Evolutionary conservation across 1,140 invertebrate genomes (phyloP), one percentile per base, ranked within the genome.

Genomic region (Akabosia matsudoensis): DNA sequence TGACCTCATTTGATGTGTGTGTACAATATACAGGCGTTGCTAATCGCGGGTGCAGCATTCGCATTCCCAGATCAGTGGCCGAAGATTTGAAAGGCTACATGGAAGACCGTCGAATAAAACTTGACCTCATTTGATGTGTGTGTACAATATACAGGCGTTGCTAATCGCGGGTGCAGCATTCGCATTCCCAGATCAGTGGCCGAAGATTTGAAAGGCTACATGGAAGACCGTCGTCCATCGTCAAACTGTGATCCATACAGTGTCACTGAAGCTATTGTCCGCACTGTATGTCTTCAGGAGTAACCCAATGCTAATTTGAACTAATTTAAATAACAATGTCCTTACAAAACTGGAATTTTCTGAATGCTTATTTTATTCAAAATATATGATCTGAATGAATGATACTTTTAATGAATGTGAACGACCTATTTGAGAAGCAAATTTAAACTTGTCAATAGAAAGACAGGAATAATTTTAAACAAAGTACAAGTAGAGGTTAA

Each of bases 201-300:
- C 22, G 87, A 88, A 72, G 87, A 90, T 37, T 83, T 85, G 2
- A 82, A 83, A 70, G 90, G 90, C 7, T 91, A 91, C 79, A 85
- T 91, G 51, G 90, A 91, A 81, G 90, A 91, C 82, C 84, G 90
- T 61, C 85, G 90, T 67, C 90, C 90, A 26, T 85, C 90, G 4
- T 89, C 88, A 52, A 91, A 91, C 83, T 89, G 88, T 82, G 90
- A 91, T 82, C 90, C 90, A 0, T 91, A 91, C 83, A 78, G 74
- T 33, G 86, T 87, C 2, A 83, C 84, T 13, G 86, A 86, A 74
- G 78, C 83, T 30, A 78, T 87, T 4, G 84, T 87, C 18, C 79
- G 83, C 51, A 87, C 86, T 18, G 79, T 82, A 31, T 86, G 85
- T 75, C 81, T 87, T 1, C 82, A 82, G 52, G 84, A 86, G 76